Percentiles rank a stretch among this genome's conserved stretches.
phyloP scores from a whole-genome alignment of 2,113 vertebrate species.

The Aspiorhynchus laticeps region DNA sequence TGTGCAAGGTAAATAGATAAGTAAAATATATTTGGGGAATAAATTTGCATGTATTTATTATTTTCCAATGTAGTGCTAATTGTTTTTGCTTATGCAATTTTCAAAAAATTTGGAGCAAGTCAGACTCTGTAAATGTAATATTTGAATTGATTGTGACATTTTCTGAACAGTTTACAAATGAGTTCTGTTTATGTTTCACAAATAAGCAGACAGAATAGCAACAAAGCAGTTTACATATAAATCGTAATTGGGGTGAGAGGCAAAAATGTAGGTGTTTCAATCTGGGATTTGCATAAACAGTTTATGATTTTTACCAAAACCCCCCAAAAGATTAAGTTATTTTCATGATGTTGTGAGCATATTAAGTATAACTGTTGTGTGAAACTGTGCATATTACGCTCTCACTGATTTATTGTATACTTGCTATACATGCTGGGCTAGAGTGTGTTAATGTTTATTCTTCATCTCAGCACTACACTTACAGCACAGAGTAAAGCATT shows the following conservation, averaged over 20 bases:
- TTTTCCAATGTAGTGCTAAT: no score
- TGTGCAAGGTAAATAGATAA: no score
- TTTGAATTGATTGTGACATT: no score
- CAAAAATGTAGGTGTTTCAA: neutral
- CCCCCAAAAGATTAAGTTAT: no score
- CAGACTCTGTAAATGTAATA: no score
- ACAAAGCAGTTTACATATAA: neutral
- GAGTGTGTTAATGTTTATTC: neutral
- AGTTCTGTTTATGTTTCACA: no score
- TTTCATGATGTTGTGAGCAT: neutral
- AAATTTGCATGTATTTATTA: no score
- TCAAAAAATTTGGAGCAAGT: no score
- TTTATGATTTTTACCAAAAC: neutral
- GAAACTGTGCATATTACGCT: neutral
- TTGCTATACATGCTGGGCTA: neutral
- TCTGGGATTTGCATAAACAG: neutral
- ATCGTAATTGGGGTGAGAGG: neutral
- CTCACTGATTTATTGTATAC: neutral
- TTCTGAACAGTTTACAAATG: no score
- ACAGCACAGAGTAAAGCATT: neutral
- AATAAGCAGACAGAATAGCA: no score
- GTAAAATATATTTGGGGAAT: no score
- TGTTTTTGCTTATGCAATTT: no score
- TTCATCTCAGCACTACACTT: neutral
- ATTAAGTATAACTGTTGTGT: neutral